Base-by-base conservation (phyloP, 2,888 invertebrate species). In the Machimus atricapillus region DNA sequence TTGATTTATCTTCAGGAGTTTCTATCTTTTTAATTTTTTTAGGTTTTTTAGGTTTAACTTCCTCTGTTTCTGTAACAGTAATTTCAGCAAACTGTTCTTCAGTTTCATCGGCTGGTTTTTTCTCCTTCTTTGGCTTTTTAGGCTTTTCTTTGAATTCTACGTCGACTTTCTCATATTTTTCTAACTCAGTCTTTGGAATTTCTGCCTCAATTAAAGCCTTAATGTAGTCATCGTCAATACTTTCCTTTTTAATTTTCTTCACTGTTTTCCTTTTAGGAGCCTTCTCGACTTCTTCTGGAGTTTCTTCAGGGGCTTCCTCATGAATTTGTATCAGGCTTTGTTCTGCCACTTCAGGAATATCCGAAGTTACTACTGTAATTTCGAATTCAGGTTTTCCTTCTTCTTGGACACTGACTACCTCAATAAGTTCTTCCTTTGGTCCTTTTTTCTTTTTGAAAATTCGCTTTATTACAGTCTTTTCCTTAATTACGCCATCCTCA, bases 371-470 rank as follows among this genome's bases (percentile, higher is more conserved):
- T 9, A 93, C 91, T 16, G 91, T 91, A 2, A 94, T 91, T 85
- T 92, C 91, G 76, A 92, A 89, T 89, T 91, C 89, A 40, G 91
- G 90, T 90, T 93, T 90, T 89, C 92, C 90, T 90, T 93, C 89
- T 83, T 91, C 88, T 90, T 93, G 91, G 19, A 93, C 90, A 6
- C 93, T 94, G 2, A 92, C 91, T n/a, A 93, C 92, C 90, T 93
- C 93, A 1, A 94, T 93, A 9, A 93, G 90, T 89, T 93, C 93
- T 88, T 92, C 90, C 82, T 93, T 93, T 0, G 90, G 90, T 1
- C 93, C 94, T 82, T 91, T 92, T 87, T 90, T 91, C 85, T 93
- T 93, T 89, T 93, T 94, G 1, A 93, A 92, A 3, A 92, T 91
- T 0, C 93, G 93, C 87, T 92, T 94, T 3, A 93, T 93, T 0